Base-by-base conservation (phyloP, 1,140 invertebrate genomes). In the Microplitis mediator region DNA sequence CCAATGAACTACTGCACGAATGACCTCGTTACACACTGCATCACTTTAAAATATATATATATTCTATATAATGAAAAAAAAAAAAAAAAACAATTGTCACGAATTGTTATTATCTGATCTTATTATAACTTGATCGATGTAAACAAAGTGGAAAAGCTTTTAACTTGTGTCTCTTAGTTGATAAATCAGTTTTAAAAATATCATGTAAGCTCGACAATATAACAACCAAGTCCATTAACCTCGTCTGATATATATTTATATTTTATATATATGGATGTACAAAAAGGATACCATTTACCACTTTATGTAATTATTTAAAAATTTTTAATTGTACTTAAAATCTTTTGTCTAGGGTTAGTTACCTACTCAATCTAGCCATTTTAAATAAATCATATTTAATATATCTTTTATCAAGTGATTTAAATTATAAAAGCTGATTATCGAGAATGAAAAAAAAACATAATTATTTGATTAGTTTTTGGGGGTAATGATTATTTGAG, bases 1-100 rank as follows among this genome's bases (percentile, higher is more conserved):
- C 32, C 67, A 69, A 23, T 69, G 67, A 69, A 60, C 67, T 60
- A 52, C 16, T 69, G 67, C 67, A 69, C 67, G 67, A 69, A 69
- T 39, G 67, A 69, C 67, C 67, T 56, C 51, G 51, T 68, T 35
- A 35, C 8, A 23, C 23, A 23, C 23, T 23, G 23, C 23, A 23
- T 23, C 23, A 23, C 23, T 23, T 23, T 1, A 0, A 23, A 23
- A 23, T 23, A 23, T 23, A 23, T 23, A 23, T 23, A 2, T 23
- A 23, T n/a, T 60, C 3, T 14, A 36, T 54, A 56, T 6, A n/a
- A 31, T 14, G 34, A 23, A 36, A 8, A 31, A 34, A 60, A 45
- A 16, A 45, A 45, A 45, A 36, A 5, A 35, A 6, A 64, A 1
- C 13, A 56, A 56, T 68, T 68, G 51, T 68, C 65, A 54, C 54